Base-by-base conservation (phyloP, 2,113 vertebrate species). In the Eidolon helvum region DNA sequence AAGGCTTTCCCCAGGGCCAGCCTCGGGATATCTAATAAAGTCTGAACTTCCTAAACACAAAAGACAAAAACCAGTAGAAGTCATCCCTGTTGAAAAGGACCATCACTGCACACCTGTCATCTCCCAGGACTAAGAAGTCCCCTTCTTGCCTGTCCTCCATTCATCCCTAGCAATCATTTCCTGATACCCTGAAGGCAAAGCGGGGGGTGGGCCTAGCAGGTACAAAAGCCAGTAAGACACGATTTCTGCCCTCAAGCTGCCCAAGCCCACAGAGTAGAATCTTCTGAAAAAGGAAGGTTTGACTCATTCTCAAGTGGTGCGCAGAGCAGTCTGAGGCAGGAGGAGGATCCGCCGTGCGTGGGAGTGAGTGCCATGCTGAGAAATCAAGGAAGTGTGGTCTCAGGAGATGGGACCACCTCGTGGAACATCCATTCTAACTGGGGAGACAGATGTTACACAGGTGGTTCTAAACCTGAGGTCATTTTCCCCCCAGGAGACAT, bases 1-100 rank as follows among this genome's bases (percentile, higher is more conserved):
- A 24, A 28, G 43, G 24, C 40, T 77, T 55, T 30, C n/a, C 66
- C 71, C 40, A 43, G 43, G n/a, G 75, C 85, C 40, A 35, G 74
- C 65, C 79, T 87, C 35, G 1, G 10, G 19, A 30, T 63, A 12
- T 18, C 59, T 71, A 97, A 97, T 97, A 97, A 97, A 97, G 68
- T 75, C 79, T 91, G 10, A 86, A 91, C 57, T 87, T 93, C 10
- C 10, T 53, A 2, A 53, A 35, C 68, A 59, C 74, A 78, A 68
- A 59, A 50, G 33, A 63, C 48, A 48, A 57, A 59, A 71, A 7
- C 12, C 30, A 55, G 16, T 30, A 55, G 53, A 74, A 55, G 11
- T 35, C 55, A 48, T 43, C 48, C 43, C 68, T 48, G 16, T 53
- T 6, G 2, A 68, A 35, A 43, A 80, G 45, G 48, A 33, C 43